Percentiles rank a stretch among this genome's conserved stretches.
Conservation (phyloP, 2,888 invertebrate species). For the Melanophora roralis region DNA sequence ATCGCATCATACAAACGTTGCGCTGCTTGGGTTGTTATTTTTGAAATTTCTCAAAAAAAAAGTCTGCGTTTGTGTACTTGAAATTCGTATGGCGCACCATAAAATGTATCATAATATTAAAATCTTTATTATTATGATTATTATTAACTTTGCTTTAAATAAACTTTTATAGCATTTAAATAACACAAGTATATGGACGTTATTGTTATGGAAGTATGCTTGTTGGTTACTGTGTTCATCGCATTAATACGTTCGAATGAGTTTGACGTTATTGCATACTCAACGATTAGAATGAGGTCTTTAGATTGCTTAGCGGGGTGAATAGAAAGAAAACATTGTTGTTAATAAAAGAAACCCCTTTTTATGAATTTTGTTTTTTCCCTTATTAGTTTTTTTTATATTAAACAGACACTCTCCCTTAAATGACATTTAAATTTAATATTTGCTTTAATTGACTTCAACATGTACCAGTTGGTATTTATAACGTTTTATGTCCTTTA, state of each 20-base stretch:
- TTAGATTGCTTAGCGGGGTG: not conserved
- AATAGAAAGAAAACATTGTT: too few relatives aligned
- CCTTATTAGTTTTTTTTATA: constrained; percentile 3
- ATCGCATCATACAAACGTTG: constrained; percentile 4
- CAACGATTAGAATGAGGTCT: not conserved
- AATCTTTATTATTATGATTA: constrained; percentile 10
- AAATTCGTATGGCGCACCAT: constrained; percentile 9
- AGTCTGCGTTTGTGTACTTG: not conserved
- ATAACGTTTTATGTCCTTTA: constrained; percentile 3
- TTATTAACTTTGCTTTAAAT: not conserved
- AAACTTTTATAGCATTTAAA: too few relatives aligned
- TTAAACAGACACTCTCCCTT: not conserved
- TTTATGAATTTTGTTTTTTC: constrained; percentile 3
- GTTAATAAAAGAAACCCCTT: not conserved
- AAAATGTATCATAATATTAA: constrained; percentile 12
- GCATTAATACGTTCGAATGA: not conserved
- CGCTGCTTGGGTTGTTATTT: not conserved
- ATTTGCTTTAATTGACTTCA: not conserved
- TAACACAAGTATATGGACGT: not conserved
- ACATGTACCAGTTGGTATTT: constrained; percentile 3
- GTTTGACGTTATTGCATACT: not conserved
- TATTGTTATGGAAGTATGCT: constrained; percentile 1
- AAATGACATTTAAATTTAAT: not conserved
- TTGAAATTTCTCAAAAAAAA: not conserved
- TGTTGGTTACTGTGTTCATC: not conserved